Evolutionary conservation across 2,797 vertebrate genomes (phyloP).

Genomic region (Buphagus erythrorhynchus): DNA sequence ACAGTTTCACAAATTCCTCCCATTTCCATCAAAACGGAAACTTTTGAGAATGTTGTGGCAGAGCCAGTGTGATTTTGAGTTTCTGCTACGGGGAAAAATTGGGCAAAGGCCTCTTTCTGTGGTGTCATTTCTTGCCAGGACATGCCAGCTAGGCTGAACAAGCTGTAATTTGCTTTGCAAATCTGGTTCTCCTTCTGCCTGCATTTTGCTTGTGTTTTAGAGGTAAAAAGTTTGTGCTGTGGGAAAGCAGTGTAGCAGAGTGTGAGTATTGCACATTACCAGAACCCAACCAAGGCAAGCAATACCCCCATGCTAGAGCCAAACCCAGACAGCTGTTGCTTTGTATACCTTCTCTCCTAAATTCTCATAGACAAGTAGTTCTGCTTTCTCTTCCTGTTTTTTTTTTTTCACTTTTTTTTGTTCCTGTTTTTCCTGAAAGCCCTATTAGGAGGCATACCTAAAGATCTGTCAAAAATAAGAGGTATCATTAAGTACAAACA

Average conservation of each 20-base stretch:
- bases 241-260: neutral
- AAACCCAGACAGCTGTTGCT: neutral
- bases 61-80: neutral
- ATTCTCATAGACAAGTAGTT: neutral
- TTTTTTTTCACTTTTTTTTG: accelerated
- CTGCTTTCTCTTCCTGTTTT: neutral
- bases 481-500: neutral
- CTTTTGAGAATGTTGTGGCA: neutral
- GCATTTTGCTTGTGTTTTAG: neutral
- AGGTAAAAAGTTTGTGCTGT: neutral
- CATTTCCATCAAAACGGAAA: neutral
- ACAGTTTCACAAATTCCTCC: neutral
- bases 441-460: neutral
- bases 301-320: neutral
- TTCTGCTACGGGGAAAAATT: neutral
- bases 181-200: neutral
- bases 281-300: neutral
- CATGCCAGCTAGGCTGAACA: neutral
- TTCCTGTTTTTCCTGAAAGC: neutral
- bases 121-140: neutral
- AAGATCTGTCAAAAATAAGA: neutral
- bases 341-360: neutral
- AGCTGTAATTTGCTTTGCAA: neutral
- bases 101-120: neutral
- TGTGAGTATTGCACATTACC: neutral